A percentile compares a stretch with the other conserved stretches of the same genome.
These are phyloP conservation scores for Raja brachyura DNA, from an alignment of 2,113 vertebrate species.

Conservation along the genomic window DNA sequence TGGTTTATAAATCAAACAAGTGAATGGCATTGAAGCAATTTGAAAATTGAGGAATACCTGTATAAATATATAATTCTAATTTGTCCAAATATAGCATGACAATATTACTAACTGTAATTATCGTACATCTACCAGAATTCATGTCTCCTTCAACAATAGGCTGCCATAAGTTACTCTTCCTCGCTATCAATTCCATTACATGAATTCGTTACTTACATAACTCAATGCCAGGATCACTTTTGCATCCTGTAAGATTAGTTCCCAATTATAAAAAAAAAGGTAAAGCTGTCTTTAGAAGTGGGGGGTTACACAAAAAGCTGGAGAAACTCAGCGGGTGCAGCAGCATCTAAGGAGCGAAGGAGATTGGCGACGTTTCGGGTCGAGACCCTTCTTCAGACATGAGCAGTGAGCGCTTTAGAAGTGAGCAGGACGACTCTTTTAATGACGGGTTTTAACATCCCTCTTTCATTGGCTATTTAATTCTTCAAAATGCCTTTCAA, in stretches of 20 bases:
- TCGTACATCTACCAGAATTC: background rate
- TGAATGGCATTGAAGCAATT: too few species aligned
- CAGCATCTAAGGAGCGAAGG: too few species aligned
- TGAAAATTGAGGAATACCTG: too few species aligned
- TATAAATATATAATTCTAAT: background rate
- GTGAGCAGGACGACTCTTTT: background rate
- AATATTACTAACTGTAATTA: background rate
- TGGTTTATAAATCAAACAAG: too few species aligned
- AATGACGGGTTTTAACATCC: too few species aligned
- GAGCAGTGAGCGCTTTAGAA: too few species aligned
- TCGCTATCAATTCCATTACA: background rate
- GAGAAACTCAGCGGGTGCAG: too few species aligned
- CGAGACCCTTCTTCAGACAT: too few species aligned
- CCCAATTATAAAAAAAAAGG: background rate
- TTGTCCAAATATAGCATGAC: background rate
- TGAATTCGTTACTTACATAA: background rate
- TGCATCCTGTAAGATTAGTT: background rate
- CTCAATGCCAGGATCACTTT: conserved; percentile 1
- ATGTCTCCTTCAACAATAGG: background rate
- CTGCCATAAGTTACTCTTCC: too few species aligned
- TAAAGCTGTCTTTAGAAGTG: background rate
- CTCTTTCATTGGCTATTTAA: background rate
- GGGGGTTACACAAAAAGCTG: too few species aligned
- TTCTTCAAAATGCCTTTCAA: background rate
- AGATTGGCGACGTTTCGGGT: too few species aligned